Evolutionary conservation across 2,888 invertebrate genomes (phyloP).

Genomic region (Phytoseiulus persimilis): DNA sequence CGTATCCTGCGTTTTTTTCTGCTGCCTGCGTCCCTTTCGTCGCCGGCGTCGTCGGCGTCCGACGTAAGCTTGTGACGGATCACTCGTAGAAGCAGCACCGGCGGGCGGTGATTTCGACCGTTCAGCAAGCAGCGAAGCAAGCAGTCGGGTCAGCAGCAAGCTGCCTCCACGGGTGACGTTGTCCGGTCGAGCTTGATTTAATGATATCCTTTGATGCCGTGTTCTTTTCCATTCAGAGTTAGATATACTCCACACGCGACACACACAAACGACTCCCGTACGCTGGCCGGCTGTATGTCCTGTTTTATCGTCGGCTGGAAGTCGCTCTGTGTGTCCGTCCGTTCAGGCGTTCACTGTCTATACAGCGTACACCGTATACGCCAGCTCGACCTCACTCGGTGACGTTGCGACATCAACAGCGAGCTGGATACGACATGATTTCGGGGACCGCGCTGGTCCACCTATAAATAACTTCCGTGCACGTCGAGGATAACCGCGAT

Average conservation of each 20-base stretch:
- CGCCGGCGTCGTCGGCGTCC: neutral
- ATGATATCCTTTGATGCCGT: conserved; percentile 5
- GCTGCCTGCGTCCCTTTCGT: neutral
- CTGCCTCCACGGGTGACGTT: neutral
- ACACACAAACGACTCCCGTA: neutral
- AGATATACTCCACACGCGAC: neutral
- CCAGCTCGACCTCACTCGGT: neutral
- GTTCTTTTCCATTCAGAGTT: neutral
- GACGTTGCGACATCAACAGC: neutral
- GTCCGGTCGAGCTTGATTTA: neutral
- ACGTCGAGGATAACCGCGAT: neutral
- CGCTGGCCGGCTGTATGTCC: neutral
- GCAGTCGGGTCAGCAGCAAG: neutral
- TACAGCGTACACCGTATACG: neutral
- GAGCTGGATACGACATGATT: neutral
- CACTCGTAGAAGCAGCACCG: neutral
- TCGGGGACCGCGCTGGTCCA: neutral
- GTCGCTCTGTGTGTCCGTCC: neutral
- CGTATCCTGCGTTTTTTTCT: neutral
- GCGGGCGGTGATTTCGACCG: neutral
- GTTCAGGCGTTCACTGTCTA: neutral
- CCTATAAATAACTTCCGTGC: neutral
- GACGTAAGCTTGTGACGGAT: neutral
- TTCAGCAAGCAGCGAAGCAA: neutral
- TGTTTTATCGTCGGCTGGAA: neutral